These are phyloP conservation scores for Neocloeon triangulifer DNA, from an alignment of 1,140 invertebrate genomes.

Conservation along the genomic window DNA sequence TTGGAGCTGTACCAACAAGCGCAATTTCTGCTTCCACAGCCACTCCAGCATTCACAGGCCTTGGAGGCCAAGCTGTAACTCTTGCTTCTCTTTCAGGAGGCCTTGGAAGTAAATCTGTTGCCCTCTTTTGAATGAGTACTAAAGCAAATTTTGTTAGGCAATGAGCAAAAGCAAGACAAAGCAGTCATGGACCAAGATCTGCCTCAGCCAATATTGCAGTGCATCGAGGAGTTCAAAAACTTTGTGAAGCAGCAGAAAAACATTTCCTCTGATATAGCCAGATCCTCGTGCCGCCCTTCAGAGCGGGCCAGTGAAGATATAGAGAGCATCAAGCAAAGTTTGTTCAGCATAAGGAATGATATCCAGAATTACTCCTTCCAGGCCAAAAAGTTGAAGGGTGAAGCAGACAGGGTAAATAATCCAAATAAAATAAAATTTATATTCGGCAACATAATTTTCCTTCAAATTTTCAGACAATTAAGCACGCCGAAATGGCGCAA, in stretches of 20 bases:
- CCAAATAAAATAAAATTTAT: background rate
- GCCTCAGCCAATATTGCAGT: slow-evolving; percentile 13
- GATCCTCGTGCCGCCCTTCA: slow-evolving; percentile 41
- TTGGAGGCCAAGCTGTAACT: slow-evolving; percentile 25
- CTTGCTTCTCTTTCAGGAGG: slow-evolving; percentile 2
- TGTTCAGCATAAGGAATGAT: slow-evolving; percentile 26
- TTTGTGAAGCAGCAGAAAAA: slow-evolving; percentile 66
- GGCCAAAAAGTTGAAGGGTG: background rate
- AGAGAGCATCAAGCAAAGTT: slow-evolving; percentile 33
- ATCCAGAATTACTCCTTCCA: slow-evolving; percentile 15
- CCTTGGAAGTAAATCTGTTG: slow-evolving; percentile 3
- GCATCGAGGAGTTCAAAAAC: slow-evolving; percentile 36
- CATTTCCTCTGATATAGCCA: slow-evolving; percentile 55
- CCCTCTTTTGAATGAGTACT: background rate
- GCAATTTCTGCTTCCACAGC: too few relatives aligned
- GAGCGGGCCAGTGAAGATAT: slow-evolving; percentile 37
- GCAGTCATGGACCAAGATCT: too few relatives aligned
- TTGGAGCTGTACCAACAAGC: too few relatives aligned
- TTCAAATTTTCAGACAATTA: slow-evolving; percentile 35
- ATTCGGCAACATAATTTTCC: slow-evolving; percentile 4
- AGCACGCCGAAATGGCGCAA: slow-evolving; percentile 53
- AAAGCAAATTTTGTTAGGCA: background rate
- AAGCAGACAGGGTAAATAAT: slow-evolving; percentile 2
- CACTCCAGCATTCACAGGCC: slow-evolving; percentile 17
- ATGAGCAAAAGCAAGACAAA: background rate